Percentiles rank a stretch among this genome's conserved stretches.
Conservation (phyloP, 2,113 vertebrate genomes). For the Leptocoma aspasia region DNA sequence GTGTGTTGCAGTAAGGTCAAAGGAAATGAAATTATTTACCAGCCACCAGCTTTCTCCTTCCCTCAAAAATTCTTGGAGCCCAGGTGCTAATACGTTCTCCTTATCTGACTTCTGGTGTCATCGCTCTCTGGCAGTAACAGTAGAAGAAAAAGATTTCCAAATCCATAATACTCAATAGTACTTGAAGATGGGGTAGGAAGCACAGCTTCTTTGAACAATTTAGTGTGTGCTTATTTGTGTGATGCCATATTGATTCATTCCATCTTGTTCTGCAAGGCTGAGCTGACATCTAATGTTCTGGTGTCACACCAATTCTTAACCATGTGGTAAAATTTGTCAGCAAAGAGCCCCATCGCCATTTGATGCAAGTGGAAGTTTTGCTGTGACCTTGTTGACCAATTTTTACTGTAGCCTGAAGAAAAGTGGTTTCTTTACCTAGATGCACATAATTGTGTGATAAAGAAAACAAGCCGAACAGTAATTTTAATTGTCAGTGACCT, state of each 20-base stretch:
- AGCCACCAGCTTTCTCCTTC: neutral
- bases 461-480: neutral
- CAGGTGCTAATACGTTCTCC: neutral
- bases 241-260: neutral
- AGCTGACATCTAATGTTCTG: neutral
- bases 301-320: neutral
- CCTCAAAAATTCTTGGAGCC: neutral
- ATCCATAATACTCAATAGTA: fast-evolving
- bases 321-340: neutral
- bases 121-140: neutral
- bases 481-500: neutral
- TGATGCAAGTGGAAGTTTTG: neutral
- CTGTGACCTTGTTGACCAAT: neutral
- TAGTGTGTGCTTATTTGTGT: neutral
- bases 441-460: neutral
- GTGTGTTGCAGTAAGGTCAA: neutral
- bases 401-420: neutral
- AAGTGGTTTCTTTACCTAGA: neutral
- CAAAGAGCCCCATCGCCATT: neutral
- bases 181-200: neutral
- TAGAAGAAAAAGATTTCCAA: neutral
- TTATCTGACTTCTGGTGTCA: neutral
- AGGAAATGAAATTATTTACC: neutral
- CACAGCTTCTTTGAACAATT: neutral
- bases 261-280: neutral